A percentile compares a stretch with the other conserved stretches of the same genome.
phyloP scores from a whole-genome alignment of 2,888 invertebrate species.

The Ctena decussata region DNA sequence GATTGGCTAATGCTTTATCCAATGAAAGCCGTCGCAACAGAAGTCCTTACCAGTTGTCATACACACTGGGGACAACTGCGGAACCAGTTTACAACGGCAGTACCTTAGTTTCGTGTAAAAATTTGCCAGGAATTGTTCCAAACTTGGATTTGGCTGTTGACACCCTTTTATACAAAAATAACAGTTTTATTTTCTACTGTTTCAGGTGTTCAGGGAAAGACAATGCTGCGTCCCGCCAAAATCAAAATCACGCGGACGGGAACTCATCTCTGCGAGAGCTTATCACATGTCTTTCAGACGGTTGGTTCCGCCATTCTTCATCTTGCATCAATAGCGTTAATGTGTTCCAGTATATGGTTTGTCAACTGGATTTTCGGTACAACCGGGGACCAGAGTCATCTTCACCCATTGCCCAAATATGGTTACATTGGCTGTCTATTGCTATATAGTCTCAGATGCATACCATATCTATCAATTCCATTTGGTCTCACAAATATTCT shows the following conservation, averaged over 20 bases:
- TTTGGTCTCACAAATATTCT: slow-evolving; percentile 57
- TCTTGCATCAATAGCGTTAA: slow-evolving; percentile 24
- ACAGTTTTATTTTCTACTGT: neutral
- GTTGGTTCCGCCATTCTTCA: slow-evolving; percentile 39
- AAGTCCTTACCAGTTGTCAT: no score
- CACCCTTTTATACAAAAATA: no score
- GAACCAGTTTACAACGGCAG: no score
- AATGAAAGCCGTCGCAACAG: no score
- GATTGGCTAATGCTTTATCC: no score
- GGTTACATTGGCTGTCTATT: slow-evolving; percentile 38
- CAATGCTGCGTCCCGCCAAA: slow-evolving; percentile 45
- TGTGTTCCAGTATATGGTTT: slow-evolving; percentile 43
- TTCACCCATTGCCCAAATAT: slow-evolving; percentile 45
- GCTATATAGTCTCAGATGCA: slow-evolving; percentile 44
- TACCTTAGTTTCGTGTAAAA: no score
- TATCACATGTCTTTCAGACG: slow-evolving; percentile 34
- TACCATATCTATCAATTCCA: slow-evolving; percentile 58
- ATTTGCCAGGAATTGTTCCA: no score
- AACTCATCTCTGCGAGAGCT: slow-evolving; percentile 26
- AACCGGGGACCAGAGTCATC: slow-evolving; percentile 51
- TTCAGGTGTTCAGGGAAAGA: neutral
- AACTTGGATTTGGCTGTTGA: no score
- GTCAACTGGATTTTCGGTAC: slow-evolving; percentile 63
- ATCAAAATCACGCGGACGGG: slow-evolving; percentile 43
- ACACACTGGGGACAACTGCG: no score